phyloP scores from a whole-genome alignment of 2,888 invertebrate species.

The Itoplectis maculator region DNA sequence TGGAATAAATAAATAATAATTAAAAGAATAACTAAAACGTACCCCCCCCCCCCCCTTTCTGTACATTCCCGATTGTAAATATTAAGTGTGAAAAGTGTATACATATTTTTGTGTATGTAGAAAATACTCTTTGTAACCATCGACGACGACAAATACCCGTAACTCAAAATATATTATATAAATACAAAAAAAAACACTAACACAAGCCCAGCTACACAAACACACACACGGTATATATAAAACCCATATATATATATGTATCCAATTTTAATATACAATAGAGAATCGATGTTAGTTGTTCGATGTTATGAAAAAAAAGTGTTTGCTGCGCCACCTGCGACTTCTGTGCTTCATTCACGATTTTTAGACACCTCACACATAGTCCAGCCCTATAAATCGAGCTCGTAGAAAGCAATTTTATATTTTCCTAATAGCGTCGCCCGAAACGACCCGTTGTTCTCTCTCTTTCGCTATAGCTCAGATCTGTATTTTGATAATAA shows the following conservation, averaged over 20 bases:
- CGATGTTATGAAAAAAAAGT: conserved; percentile 74
- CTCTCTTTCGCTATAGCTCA: conserved; percentile 56
- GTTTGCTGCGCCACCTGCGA: conserved; percentile 71
- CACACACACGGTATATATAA: background rate
- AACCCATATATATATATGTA: conserved; percentile 22
- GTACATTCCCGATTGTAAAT: conserved; percentile 71
- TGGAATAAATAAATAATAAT: conserved; percentile 63
- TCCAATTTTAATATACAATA: conserved; percentile 70
- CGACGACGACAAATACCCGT: conserved; percentile 65
- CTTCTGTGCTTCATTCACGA: conserved; percentile 40
- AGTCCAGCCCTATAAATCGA: conserved; percentile 73
- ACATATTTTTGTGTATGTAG: conserved; percentile 77
- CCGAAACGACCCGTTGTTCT: conserved; percentile 21
- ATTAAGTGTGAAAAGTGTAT: conserved; percentile 71
- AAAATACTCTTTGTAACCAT: conserved; percentile 68
- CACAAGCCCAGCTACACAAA: too few species aligned
- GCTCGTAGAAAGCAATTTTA: conserved; percentile 49
- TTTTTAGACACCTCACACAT: conserved; percentile 25
- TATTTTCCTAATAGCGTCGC: conserved; percentile 27
- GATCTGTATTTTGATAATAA: conserved; percentile 74
- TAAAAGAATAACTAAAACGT: conserved; percentile 45
- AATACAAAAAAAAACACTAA: conserved; percentile 32
- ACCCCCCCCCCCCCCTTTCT: conserved; percentile 59
- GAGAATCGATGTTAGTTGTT: conserved; percentile 78
- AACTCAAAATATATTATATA: conserved; percentile 52